These are phyloP conservation scores for Phorcus lineatus DNA, from an alignment of 2,888 invertebrate genomes.

Conservation along the genomic window DNA sequence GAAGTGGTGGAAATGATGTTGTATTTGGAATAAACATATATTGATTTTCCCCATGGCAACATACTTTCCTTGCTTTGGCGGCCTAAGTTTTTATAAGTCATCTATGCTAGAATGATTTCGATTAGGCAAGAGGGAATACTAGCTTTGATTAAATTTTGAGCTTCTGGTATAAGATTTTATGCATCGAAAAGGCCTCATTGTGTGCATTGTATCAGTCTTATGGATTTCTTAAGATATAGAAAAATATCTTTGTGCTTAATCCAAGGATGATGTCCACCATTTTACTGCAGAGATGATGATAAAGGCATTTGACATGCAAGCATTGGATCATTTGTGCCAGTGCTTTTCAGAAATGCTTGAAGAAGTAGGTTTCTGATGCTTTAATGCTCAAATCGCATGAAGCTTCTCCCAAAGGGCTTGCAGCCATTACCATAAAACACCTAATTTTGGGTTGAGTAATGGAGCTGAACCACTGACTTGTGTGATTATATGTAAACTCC, in stretches of 20 bases:
- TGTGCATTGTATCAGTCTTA: neutral
- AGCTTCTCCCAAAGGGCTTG: neutral
- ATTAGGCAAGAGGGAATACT: neutral
- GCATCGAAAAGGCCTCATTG: neutral
- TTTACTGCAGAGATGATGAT: neutral
- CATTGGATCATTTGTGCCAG: neutral
- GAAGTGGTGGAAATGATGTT: neutral
- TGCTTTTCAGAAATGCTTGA: slow-evolving; percentile 5
- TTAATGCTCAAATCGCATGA: slow-evolving; percentile 7
- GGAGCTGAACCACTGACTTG: neutral
- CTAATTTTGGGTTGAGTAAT: slow-evolving; percentile 3
- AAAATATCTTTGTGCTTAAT: neutral
- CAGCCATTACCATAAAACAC: slow-evolving; percentile 5
- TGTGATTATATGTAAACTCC: slow-evolving; percentile 10
- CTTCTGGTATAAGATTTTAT: neutral
- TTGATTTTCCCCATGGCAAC: neutral
- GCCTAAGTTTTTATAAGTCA: neutral
- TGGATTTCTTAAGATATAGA: neutral
- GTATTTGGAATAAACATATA: neutral
- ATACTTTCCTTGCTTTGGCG: neutral
- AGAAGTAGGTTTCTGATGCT: neutral
- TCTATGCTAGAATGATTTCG: neutral
- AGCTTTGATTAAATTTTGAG: neutral
- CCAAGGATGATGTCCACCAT: neutral
- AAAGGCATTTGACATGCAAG: slow-evolving; percentile 1